Base-by-base conservation (phyloP, 53 echinoderm and acorn worm genomes). In the Holothuria scabra region DNA sequence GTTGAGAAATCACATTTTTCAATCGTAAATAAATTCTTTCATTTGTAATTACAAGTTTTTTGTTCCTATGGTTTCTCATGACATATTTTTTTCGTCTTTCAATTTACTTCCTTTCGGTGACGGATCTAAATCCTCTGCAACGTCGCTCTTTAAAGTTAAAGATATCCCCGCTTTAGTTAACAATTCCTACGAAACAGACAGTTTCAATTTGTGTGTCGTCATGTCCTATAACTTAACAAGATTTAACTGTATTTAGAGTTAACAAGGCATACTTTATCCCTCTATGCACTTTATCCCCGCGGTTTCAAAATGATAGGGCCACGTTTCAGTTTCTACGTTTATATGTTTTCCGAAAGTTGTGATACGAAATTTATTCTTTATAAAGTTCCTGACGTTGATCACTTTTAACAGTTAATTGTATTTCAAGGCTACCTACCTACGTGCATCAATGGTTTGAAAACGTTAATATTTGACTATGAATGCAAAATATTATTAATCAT, bases 211-310 rank as follows among this genome's bases (percentile, higher is more conserved):
- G 25, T 46, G 12, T 46, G 7, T 11, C 25, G 48, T 72, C 44
- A 44, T 72, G 48, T 23, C 72, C 16, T 9, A 49, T n/a, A 72
- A 44, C 48, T 72, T 44, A 49, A 72, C 48, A 72, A 44, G 44
- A 20, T 48, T 72, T 12, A 72, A 44, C 48, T 22, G 48, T 52
- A 18, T 52, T 52, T 52, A 52, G 52, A 72, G 9, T 23, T 34
- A 72, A 72, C 72, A 12, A 72, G 46, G 44, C 72, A 49, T 72
- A 24, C 41, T 13, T 72, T 72, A 72, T 72, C 72, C 72, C 24
- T 25, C 37, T 23, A 28, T 25, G 11, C 26, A 25, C 49, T 44
- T 24, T 21, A 8, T 67, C 23, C 48, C 72, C 48, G 2, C 41
- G 72, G 72, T 25, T 20, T 49, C 41, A 46, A n/a, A 46, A 46